Evolutionary conservation across 2,888 invertebrate genomes (phyloP).

Genomic region (Macaria liturata): DNA sequence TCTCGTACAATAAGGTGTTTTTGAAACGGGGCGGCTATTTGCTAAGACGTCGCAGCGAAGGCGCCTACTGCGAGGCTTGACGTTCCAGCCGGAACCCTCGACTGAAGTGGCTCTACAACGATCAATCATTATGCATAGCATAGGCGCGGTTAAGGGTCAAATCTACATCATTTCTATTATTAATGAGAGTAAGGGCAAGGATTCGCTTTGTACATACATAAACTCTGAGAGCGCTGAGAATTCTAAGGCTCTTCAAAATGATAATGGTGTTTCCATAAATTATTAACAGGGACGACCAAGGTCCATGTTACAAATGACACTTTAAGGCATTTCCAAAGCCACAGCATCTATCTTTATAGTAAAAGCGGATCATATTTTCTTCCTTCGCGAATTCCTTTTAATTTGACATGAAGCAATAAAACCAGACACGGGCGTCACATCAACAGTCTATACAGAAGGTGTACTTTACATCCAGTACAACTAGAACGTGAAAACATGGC

Average conservation of each 20-base stretch:
- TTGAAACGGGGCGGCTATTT: neutral
- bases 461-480: slow-evolving; percentile 59
- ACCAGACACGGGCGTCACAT: slow-evolving; percentile 28
- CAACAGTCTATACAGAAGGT: slow-evolving; percentile 26
- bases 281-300: too few relatives aligned
- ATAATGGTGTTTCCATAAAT: too few relatives aligned
- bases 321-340: too few relatives aligned
- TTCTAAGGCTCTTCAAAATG: neutral
- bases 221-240: neutral
- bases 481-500: slow-evolving; percentile 42
- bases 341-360: too few relatives aligned
- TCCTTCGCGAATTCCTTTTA: too few relatives aligned
- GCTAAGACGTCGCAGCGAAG: too few relatives aligned
- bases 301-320: too few relatives aligned
- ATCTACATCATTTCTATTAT: slow-evolving; percentile 15
- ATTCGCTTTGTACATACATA: slow-evolving; percentile 5
- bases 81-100: slow-evolving; percentile 16
- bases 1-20: too few relatives aligned
- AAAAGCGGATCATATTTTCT: too few relatives aligned
- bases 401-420: neutral
- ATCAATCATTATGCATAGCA: slow-evolving; percentile 47
- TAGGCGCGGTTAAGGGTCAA: slow-evolving; percentile 23
- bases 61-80: slow-evolving; percentile 6
- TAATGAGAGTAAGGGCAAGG: slow-evolving; percentile 31
- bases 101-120: slow-evolving; percentile 30